A percentile compares a stretch with the other conserved stretches of the same genome.
Evolutionary conservation across 2,888 invertebrate genomes (phyloP).

Genomic region (Mystacides longicornis): DNA sequence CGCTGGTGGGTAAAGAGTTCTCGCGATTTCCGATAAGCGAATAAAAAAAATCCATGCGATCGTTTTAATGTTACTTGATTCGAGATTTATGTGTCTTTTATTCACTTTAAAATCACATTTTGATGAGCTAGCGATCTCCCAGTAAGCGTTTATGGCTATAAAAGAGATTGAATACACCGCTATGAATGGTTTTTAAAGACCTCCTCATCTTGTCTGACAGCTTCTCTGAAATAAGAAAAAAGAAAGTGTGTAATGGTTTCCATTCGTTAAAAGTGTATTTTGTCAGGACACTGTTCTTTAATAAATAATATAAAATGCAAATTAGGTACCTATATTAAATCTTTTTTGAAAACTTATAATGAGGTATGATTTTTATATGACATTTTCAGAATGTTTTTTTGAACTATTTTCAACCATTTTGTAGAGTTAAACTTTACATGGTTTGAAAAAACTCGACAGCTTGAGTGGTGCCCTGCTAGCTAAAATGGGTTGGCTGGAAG

Average conservation of each 20-base stretch:
- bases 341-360: too few species aligned
- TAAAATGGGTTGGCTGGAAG: too few species aligned
- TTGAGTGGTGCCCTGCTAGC: too few species aligned
- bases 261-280: background rate
- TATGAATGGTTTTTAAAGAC: conserved; percentile 19
- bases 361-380: too few species aligned
- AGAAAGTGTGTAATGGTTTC: too few species aligned
- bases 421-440: too few species aligned
- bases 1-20: background rate
- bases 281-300: background rate
- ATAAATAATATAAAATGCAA: too few species aligned
- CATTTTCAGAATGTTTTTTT: too few species aligned
- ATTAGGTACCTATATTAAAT: too few species aligned
- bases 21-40: background rate
- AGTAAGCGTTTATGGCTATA: conserved; percentile 20
- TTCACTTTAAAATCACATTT: conserved; percentile 26
- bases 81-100: conserved; percentile 19
- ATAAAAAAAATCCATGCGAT: conserved; percentile 3
- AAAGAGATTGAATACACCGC: conserved; percentile 21
- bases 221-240: background rate
- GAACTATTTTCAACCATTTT: too few species aligned
- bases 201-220: conserved; percentile 2
- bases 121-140: conserved; percentile 23
- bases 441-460: too few species aligned
- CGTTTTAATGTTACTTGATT: background rate